phyloP scores from a whole-genome alignment of 64 coral and sea anemone genomes.

The Acropora yongei region DNA sequence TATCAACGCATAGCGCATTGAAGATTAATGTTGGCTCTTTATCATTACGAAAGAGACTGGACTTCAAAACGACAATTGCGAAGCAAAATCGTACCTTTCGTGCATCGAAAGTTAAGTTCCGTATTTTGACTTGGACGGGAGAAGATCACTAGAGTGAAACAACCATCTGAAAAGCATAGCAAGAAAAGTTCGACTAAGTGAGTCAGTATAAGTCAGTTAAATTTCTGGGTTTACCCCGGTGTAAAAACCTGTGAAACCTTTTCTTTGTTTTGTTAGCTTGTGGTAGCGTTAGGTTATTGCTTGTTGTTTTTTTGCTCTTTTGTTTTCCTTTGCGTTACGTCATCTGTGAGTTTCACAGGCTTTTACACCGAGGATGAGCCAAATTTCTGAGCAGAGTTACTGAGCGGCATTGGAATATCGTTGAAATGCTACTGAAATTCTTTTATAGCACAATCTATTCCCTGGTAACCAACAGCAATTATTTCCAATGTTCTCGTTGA shows the following conservation, averaged over 20 bases:
- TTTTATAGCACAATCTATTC: conserved; percentile 1
- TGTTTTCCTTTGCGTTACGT: background rate
- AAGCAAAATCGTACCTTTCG: background rate
- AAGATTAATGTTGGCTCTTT: too few species aligned
- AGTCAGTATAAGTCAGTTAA: background rate
- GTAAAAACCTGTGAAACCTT: too few species aligned
- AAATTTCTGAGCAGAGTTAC: background rate
- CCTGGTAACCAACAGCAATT: conserved; percentile 13
- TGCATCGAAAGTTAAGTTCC: background rate
- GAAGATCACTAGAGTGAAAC: background rate
- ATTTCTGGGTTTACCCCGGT: background rate
- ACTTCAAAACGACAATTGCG: background rate
- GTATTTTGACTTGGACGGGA: background rate
- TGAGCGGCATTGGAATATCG: background rate
- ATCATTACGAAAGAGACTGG: background rate
- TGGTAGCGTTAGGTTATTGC: too few species aligned
- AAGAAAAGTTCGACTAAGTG: background rate
- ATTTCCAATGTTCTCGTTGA: conserved; percentile 24
- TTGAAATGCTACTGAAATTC: conserved; percentile 10
- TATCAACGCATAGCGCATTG: background rate
- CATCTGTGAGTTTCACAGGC: too few species aligned
- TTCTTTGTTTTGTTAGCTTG: too few species aligned
- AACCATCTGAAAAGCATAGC: background rate
- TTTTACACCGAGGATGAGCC: too few species aligned
- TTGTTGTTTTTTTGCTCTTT: background rate